These are phyloP conservation scores for Polyploca ridens DNA, from an alignment of 2,888 invertebrate genomes.

Conservation along the genomic window DNA sequence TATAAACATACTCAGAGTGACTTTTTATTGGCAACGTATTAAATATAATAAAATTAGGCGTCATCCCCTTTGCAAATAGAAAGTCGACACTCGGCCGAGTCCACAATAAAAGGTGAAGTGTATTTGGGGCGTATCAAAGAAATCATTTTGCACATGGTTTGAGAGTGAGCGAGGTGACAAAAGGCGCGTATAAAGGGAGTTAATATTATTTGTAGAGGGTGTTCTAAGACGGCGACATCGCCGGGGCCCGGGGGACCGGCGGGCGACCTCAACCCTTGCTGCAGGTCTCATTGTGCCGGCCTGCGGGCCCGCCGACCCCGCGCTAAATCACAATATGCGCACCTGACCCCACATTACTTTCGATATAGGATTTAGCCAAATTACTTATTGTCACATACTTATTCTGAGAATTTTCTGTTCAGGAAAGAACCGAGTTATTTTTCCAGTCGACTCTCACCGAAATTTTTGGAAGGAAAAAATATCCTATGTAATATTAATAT, in stretches of 20 bases:
- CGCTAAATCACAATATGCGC: conserved; percentile 17
- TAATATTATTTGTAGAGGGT: conserved; percentile 64
- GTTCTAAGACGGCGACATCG: conserved; percentile 12
- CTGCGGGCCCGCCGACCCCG: conserved; percentile 3
- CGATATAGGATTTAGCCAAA: conserved; percentile 54
- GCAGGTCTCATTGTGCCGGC: conserved; percentile 20
- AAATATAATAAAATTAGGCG: not conserved
- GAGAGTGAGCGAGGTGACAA: conserved; percentile 50
- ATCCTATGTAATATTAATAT: not conserved
- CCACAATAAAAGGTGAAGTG: conserved; percentile 53
- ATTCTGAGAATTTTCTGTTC: conserved; percentile 21
- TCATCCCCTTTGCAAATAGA: conserved; percentile 28
- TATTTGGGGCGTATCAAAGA: conserved; percentile 59
- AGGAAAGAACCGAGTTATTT: not conserved
- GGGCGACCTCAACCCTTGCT: conserved; percentile 35
- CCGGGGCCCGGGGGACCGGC: conserved; percentile 35
- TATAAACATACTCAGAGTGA: not conserved
- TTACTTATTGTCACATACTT: conserved; percentile 42
- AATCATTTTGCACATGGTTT: conserved; percentile 56
- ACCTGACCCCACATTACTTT: conserved; percentile 52
- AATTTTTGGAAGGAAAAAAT: not conserved
- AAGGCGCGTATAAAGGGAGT: conserved; percentile 59
- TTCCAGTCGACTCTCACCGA: no score
- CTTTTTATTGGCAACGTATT: not conserved
- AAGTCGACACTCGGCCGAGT: conserved; percentile 32